Evolutionary conservation across 2,888 invertebrate species (phyloP).

Genomic region (Tyria jacobaeae): DNA sequence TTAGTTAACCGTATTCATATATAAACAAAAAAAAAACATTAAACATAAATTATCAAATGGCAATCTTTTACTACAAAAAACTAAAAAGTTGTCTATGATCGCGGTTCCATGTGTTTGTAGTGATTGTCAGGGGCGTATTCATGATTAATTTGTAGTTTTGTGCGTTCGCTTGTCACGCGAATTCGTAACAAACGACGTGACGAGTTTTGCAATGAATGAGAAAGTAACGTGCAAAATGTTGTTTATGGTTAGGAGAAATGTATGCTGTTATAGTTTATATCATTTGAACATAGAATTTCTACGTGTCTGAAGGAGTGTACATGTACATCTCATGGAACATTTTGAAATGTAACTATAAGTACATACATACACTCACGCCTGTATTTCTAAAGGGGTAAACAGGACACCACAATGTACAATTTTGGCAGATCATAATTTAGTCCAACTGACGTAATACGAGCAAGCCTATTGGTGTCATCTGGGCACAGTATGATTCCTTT

Average conservation of each 20-base stretch:
- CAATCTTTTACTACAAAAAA: conserved; percentile 30
- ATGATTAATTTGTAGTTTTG: conserved; percentile 29
- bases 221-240: conserved; percentile 14
- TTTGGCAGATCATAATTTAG: too few relatives aligned
- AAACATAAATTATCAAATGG: conserved; percentile 27
- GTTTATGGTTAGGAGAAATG: conserved; percentile 14
- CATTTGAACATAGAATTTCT: too few relatives aligned
- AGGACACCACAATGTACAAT: too few relatives aligned
- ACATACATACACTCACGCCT: too few relatives aligned
- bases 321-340: too few relatives aligned
- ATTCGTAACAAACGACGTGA: conserved; percentile 41
- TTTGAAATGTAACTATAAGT: too few relatives aligned
- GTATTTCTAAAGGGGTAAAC: too few relatives aligned
- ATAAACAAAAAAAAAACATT: conserved; percentile 22
- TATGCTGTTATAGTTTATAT: neutral
- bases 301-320: too few relatives aligned
- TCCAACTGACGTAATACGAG: too few relatives aligned
- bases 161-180: conserved; percentile 41
- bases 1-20: conserved; percentile 4
- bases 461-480: too few relatives aligned
- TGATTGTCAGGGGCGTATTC: conserved; percentile 35
- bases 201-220: conserved; percentile 31
- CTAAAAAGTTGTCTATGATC: conserved; percentile 17
- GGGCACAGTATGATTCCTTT: too few relatives aligned
- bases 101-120: conserved; percentile 24